Base-by-base conservation (phyloP, 2,113 vertebrate genomes). In the Ancistrus triradiatus region DNA sequence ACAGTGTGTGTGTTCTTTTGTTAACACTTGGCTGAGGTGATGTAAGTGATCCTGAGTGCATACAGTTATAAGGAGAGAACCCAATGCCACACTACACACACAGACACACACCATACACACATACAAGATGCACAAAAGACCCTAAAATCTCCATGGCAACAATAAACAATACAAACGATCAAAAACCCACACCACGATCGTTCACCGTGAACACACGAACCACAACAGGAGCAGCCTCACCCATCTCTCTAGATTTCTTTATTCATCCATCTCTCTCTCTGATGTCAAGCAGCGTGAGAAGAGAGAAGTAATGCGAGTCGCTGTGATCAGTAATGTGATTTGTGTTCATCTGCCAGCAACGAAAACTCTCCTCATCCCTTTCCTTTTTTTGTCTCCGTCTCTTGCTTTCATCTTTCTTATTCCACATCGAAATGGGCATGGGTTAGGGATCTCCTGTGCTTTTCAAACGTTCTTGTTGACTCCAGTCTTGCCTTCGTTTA, bases 11-110 rank as follows among this genome's bases (percentile, higher is more conserved):
- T 46, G n/a, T 46, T 17, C 5, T 5, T 15, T 38, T n/a, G 28
- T 62, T 49, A 62, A 49, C 31, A n/a, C 7, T 47, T 21, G 44
- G 27, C 18, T 21, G 22, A 37, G 44, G n/a, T 47, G 27, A 61
- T 47, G 46, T 37, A 47, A 61, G 14, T n/a, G 53, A 57, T 40
- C 35, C 53, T 25, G 33, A 31, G 11, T 38, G 53, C 40, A 4
- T 57, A 24, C 7, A 2, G 53, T 57, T 57, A 38, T 33, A 57
- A 40, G n/a, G n/a, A n/a, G n/a, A 55, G 52, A 11, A 43, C 38
- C 72, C 71, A 17, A 64, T 48, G 64, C 55, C 51, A 13, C 42
- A 25, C 56, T 18, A 75, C 55, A 59, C 37, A 31, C 27, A 55
- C 53, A 22, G 47, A 63, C 31, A 60, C 28, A 46, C 17, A 22